A percentile compares a stretch with the other conserved stretches of the same genome.
phyloP scores from a whole-genome alignment of 2,113 vertebrate genomes.

The Thryonomys swinderianus region DNA sequence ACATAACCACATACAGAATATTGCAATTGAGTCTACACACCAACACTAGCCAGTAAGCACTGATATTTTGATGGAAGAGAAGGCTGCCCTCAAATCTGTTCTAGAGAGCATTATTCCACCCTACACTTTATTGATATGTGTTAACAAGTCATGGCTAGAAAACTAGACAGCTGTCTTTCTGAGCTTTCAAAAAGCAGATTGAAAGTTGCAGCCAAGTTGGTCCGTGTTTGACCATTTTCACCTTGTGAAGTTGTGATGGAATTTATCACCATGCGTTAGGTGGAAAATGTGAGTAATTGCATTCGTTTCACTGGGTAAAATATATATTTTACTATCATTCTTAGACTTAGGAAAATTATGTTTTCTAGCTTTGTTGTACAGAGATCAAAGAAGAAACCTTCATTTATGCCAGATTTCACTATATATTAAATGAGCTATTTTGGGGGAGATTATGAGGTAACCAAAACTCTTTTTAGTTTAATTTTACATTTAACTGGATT shows the following conservation, averaged over 20 bases:
- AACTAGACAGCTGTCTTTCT: slow-evolving; percentile 61
- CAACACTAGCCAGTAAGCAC: background rate
- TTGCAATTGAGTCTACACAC: background rate
- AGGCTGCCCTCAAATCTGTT: background rate
- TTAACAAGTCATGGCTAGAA: slow-evolving; percentile 59
- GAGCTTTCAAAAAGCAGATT: slow-evolving; percentile 64
- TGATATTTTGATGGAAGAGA: slow-evolving; percentile 49
- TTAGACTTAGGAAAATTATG: slow-evolving; percentile 76
- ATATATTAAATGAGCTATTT: slow-evolving; percentile 78
- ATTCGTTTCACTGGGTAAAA: slow-evolving; percentile 77
- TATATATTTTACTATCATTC: slow-evolving; percentile 79
- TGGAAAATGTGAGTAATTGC: slow-evolving; percentile 79
- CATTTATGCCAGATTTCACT: slow-evolving; percentile 76
- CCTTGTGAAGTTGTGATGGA: slow-evolving; percentile 78
- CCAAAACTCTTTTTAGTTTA: slow-evolving; percentile 79
- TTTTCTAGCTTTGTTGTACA: slow-evolving; percentile 80
- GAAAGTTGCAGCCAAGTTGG: slow-evolving; percentile 71
- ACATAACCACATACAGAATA: background rate
- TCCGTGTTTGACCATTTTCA: slow-evolving; percentile 76
- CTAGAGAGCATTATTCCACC: background rate
- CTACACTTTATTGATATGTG: slow-evolving; percentile 29
- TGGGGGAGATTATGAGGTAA: slow-evolving; percentile 79
- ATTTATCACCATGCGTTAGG: slow-evolving; percentile 73
- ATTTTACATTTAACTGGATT: slow-evolving; percentile 81
- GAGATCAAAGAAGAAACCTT: slow-evolving; percentile 77